Base-by-base conservation (phyloP, 2,888 invertebrate species). In the Diachrysia chrysitis region DNA sequence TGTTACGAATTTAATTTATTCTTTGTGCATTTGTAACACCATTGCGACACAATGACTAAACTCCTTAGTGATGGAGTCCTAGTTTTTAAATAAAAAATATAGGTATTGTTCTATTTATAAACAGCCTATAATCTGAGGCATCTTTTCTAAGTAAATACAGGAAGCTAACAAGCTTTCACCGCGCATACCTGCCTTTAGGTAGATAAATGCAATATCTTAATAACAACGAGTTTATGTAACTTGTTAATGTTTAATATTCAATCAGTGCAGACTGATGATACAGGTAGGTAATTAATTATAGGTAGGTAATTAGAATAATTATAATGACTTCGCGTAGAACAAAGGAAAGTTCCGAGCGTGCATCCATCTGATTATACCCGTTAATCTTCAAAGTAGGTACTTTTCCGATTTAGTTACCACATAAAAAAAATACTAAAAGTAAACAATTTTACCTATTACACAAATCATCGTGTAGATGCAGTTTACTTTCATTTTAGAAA, bases 151-250 rank as follows among this genome's bases (percentile, higher is more conserved):
- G 58, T 56, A 53, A 35, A 64, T 64, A 29, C 62, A 71, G 71
- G 76, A 75, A 75, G 46, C 59, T 42, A 0, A 2, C 46, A 57
- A 51, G 48, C 76, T 77, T 77, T 77, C 73, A 55, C 77, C 19
- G 35, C 23, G 61, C 69, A 73, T 68, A n/a, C 58, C n/a, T n/a
- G 5, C 32, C n/a, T n/a, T n/a, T 14, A 2, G 16, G 65, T 76
- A 70, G 68, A 68, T 73, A 66, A 70, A 37, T 54, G 48, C 37
- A 46, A 60, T 57, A 60, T 66, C 60, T 42, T 69, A 64, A 66
- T 67, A 68, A 65, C 55, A 68, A 65, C 57, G 14, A 37, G 6
- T 58, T 72, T 77, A 62, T 53, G 19, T 71, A 70, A 61, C 59
- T 32, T 17, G n/a, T 46, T 16, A 35, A 37, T 35, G 73, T 58